Evolutionary conservation across 2,797 vertebrate species (phyloP).

Genomic region (Cercopithecus petaurista): DNA sequence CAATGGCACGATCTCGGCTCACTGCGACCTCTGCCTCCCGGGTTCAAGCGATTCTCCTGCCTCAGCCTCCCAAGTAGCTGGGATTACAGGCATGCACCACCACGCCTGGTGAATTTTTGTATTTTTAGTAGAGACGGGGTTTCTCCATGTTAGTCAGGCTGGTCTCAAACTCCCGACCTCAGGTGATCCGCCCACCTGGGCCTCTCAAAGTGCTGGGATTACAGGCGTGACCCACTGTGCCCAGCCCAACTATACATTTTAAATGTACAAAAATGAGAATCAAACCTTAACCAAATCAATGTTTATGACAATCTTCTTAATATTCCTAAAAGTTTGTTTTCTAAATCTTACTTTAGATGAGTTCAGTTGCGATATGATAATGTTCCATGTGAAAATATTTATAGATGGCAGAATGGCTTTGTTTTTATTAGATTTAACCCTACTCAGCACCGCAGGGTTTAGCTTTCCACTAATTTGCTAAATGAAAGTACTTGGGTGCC

Average conservation of each 20-base stretch:
- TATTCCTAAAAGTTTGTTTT: neutral
- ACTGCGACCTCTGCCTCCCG: no score
- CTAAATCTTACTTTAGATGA: neutral
- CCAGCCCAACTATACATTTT: neutral
- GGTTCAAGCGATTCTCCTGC: no score
- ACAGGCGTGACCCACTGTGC: no score
- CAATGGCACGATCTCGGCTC: no score
- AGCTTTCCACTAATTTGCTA: constrained; percentile 26
- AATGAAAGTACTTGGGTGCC: constrained; percentile 25
- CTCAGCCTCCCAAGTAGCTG: no score
- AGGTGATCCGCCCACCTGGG: no score
- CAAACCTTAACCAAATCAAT: neutral
- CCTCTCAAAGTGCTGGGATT: no score
- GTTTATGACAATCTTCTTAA: neutral
- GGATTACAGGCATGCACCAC: no score
- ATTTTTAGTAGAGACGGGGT: no score
- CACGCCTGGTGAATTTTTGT: no score
- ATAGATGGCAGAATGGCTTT: constrained; percentile 17
- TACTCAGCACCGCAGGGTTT: neutral
- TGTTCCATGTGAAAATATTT: constrained; percentile 33
- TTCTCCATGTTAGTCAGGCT: no score
- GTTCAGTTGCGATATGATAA: neutral
- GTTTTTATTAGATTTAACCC: constrained; percentile 45
- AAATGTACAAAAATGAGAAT: neutral
- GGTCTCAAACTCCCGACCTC: no score